A percentile compares a stretch with the other conserved stretches of the same genome.
Evolutionary conservation across 2,113 vertebrate species (phyloP).

Genomic region (Andinoacara biseriatus): DNA sequence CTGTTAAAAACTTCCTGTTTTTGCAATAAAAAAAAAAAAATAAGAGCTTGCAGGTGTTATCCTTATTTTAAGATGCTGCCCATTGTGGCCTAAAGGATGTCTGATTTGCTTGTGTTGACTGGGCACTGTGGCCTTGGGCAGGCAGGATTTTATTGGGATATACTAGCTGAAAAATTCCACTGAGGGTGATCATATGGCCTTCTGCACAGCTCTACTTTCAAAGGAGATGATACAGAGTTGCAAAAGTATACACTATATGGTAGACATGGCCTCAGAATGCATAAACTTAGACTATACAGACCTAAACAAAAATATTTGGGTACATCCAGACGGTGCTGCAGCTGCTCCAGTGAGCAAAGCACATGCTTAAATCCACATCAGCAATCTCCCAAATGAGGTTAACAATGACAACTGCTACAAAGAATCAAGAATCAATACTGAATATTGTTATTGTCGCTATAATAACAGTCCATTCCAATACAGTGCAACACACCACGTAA

Average conservation of each 20-base stretch:
- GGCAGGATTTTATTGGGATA: neutral
- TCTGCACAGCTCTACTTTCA: neutral
- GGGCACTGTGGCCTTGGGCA: neutral
- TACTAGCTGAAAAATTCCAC: constrained; percentile 2
- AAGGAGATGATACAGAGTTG: neutral
- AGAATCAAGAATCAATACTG: neutral
- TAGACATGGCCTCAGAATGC: neutral
- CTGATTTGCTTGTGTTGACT: neutral
- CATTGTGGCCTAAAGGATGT: neutral
- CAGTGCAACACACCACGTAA: constrained; percentile 25
- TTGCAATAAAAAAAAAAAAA: constrained; percentile 56
- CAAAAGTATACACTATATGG: neutral
- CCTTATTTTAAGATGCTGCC: neutral
- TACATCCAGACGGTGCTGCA: neutral
- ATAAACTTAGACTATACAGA: constrained; percentile 4
- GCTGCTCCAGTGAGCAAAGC: neutral
- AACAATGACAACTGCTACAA: neutral
- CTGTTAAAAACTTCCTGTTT: constrained; percentile 13
- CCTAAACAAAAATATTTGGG: constrained; percentile 8
- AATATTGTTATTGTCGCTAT: neutral
- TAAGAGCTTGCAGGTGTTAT: neutral
- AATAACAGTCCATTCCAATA: neutral
- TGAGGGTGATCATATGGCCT: neutral
- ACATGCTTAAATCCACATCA: neutral
- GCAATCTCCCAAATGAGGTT: neutral